Evolutionary conservation across 2,888 invertebrate species (phyloP), one percentile per base, ranked within the genome.

Genomic region (Campoplex nolae): DNA sequence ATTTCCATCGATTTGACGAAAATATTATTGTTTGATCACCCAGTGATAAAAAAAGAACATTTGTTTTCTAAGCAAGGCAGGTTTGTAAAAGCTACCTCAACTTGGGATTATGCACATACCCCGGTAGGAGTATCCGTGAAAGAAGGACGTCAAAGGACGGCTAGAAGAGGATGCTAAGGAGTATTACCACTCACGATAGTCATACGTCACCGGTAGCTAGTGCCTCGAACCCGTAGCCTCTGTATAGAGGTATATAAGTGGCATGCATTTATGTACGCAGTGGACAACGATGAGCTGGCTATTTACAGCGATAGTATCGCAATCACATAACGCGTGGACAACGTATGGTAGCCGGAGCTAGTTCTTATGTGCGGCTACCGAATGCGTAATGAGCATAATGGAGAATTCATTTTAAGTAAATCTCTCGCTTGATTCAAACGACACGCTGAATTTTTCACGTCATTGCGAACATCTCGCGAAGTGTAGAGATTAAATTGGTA

Each of bases 371-470:
- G 62, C 23, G 62, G 76, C 80, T 85, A 76, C 84, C 76, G 84
- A 80, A 85, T 75, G 70, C 75, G 71, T 85, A 85, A 85, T 81
- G 56, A 71, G 70, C 75, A 74, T 85, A 80, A 85, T 85, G 80
- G 80, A 76, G 71, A 76, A 85, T 80, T 76, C 45, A 85, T 58
- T 75, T 51, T 71, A 28, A 65, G 48, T 9, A 28, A 62, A 23
- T 76, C 45, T 58, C 74, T n/a, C 23, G 16, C 42, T 9, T 54
- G 35, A 48, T 35, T n/a, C 9, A 35, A 42, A 70, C n/a, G 76
- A 35, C 11, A 68, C 56, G n/a, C 18, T n/a, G 45, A 71, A 71
- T 54, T 65, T 80, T 71, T 85, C 51, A 65, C 13, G 38, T 45
- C 42, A 75, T 51, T 65, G 23, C 23, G 18, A 73, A 23, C 68